Conservation (phyloP, 2,888 invertebrate species). For the Platycnemis pennipes region DNA sequence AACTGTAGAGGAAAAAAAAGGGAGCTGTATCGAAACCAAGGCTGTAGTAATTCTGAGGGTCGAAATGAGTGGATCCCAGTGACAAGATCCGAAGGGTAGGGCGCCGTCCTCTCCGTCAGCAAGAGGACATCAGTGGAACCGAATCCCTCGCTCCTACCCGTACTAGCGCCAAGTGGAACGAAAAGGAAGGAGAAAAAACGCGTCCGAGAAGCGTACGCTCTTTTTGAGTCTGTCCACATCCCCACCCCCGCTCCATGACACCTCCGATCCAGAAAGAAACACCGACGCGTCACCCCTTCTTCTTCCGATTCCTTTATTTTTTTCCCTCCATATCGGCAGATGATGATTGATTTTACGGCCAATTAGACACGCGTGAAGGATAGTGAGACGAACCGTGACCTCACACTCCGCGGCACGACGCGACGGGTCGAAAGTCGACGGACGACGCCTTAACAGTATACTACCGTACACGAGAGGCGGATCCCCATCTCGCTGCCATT, state of each 20-base stretch:
- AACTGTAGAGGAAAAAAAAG: not conserved
- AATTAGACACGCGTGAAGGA: conserved; percentile 29
- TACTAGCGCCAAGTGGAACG: not conserved
- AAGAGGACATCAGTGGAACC: not conserved
- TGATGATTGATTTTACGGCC: conserved; percentile 53
- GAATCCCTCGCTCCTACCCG: not conserved
- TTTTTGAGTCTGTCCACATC: conserved; percentile 1
- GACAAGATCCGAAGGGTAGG: not conserved
- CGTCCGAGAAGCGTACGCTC: not conserved
- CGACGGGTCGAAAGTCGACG: not conserved
- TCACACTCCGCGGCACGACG: not conserved
- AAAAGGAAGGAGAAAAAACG: not conserved
- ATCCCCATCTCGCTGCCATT: not conserved
- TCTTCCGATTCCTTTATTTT: not conserved
- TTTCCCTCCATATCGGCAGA: conserved; percentile 23
- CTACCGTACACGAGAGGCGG: not conserved
- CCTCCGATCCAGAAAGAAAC: not conserved
- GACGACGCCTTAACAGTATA: not conserved
- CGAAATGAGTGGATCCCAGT: not conserved
- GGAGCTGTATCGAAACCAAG: conserved; percentile 24
- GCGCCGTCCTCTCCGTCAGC: not conserved
- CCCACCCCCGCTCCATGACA: not conserved
- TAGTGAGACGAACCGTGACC: conserved; percentile 47
- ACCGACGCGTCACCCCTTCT: not conserved
- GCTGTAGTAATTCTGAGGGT: not conserved